Evolutionary conservation across 2,797 vertebrate genomes (phyloP).

Genomic region (Pseudotriccus pelzelni): DNA sequence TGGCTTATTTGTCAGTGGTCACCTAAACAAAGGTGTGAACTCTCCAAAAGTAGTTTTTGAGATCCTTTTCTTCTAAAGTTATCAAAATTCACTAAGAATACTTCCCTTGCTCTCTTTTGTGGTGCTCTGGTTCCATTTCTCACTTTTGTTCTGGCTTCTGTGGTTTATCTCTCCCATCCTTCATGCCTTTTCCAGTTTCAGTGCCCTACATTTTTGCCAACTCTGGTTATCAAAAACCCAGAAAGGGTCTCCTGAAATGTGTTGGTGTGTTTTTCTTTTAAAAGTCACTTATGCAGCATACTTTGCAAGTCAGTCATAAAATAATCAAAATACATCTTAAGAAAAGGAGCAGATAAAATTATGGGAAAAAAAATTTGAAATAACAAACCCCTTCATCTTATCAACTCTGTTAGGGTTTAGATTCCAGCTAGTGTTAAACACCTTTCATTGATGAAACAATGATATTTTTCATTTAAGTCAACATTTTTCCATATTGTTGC

Average conservation of each 20-base stretch:
- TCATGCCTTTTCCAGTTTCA: background rate
- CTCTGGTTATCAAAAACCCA: background rate
- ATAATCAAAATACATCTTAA: background rate
- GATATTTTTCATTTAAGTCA: background rate
- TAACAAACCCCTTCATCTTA: background rate
- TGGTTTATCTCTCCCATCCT: background rate
- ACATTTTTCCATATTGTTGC: background rate
- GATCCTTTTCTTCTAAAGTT: background rate
- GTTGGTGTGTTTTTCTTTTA: background rate
- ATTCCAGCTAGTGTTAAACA: background rate
- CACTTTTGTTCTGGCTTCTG: slow-evolving; percentile 23
- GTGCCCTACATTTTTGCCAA: background rate
- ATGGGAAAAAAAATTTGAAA: background rate
- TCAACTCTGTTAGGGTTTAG: background rate
- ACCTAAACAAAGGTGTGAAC: background rate
- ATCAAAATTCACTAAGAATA: background rate
- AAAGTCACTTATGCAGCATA: background rate
- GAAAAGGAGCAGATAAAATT: background rate
- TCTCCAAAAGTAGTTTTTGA: background rate
- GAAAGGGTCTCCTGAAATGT: background rate
- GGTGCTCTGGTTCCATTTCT: background rate
- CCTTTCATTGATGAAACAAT: background rate
- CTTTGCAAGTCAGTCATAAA: background rate
- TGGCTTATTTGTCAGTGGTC: background rate
- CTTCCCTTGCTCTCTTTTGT: background rate